Evolutionary conservation across 1,140 invertebrate genomes (phyloP).

Genomic region (Lepidostoma basale): DNA sequence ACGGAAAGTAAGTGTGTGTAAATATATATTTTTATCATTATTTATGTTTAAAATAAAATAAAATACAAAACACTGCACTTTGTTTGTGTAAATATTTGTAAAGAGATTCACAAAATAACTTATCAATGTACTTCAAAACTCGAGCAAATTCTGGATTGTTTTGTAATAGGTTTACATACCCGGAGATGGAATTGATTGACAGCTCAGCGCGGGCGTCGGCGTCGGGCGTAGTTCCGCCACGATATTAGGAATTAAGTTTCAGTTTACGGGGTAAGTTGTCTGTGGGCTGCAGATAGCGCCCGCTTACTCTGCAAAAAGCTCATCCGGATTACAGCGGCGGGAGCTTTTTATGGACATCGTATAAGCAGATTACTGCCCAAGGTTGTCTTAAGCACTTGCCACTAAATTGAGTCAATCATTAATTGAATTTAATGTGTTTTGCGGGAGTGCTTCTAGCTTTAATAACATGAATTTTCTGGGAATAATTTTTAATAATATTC

Average conservation of each 20-base stretch:
- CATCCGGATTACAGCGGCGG: slow-evolving; percentile 14
- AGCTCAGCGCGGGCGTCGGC: not conserved
- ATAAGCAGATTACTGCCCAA: slow-evolving; percentile 34
- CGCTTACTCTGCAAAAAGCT: slow-evolving; percentile 23
- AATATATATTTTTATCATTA: too few species aligned
- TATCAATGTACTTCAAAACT: too few species aligned
- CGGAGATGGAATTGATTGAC: slow-evolving; percentile 1
- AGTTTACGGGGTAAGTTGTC: slow-evolving; percentile 10
- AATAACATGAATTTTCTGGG: too few species aligned
- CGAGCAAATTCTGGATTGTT: too few species aligned
- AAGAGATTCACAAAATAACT: too few species aligned
- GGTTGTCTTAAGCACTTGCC: slow-evolving; percentile 28
- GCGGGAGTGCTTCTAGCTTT: not conserved
- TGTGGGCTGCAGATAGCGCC: slow-evolving; percentile 18
- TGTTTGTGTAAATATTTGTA: too few species aligned
- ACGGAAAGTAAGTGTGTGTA: too few species aligned
- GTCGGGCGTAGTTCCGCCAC: not conserved
- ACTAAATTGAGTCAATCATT: slow-evolving; percentile 27
- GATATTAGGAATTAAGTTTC: slow-evolving; percentile 18
- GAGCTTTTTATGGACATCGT: slow-evolving; percentile 35
- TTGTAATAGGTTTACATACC: too few species aligned
- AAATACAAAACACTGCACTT: too few species aligned
- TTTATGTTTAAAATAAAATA: too few species aligned
- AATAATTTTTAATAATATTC: not conserved
- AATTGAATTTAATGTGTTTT: slow-evolving; percentile 33